Evolutionary conservation across 2,797 vertebrate genomes (phyloP), one percentile per base, ranked within the genome.

Genomic region (Lerista edwardsae): DNA sequence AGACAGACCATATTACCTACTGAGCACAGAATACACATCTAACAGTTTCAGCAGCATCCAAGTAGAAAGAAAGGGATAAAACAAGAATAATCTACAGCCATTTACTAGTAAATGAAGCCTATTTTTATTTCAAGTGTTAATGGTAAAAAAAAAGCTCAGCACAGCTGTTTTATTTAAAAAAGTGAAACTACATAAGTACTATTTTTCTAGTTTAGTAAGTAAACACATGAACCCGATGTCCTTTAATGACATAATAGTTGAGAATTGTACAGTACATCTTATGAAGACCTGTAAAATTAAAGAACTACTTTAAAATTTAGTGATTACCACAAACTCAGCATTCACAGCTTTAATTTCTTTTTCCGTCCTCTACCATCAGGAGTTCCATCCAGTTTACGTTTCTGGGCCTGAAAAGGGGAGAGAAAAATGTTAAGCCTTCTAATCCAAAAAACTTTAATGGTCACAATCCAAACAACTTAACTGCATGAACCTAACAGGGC

Each of bases 271-370:
- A 97, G 97, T 97, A 98, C 97, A 96, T 97, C 95, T 96, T 96
- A 97, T 97, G 96, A 96, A 96, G 96, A 98, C 97, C 97, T 96
- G 97, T 97, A 97, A 97, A 86, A 96, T 96, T 96, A 97, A 97
- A 97, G 95, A 96, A 97, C 96, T 96, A 97, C 96, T 97, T 95
- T 95, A 88, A 92, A 95, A 93, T 94, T 94, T 94, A 96, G 95
- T 96, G 94, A 96, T 94, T 94, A 94, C 51, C 67, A 95, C 93
- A 91, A 85, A 87, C 76, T 86, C 62, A 62, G 29, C 86, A 74
- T 96, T 98, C 96, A 99, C 97, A 99, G 97, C 95, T 99, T 99
- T 81, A 99, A 96, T 93, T 99, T 99, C 95, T 99, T 99, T 94
- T 97, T 97, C 82, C 98, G 97, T 87, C 98, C 98, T 75, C 98